phyloP scores from a whole-genome alignment of 2,113 vertebrate genomes.

The Caranx ignobilis region DNA sequence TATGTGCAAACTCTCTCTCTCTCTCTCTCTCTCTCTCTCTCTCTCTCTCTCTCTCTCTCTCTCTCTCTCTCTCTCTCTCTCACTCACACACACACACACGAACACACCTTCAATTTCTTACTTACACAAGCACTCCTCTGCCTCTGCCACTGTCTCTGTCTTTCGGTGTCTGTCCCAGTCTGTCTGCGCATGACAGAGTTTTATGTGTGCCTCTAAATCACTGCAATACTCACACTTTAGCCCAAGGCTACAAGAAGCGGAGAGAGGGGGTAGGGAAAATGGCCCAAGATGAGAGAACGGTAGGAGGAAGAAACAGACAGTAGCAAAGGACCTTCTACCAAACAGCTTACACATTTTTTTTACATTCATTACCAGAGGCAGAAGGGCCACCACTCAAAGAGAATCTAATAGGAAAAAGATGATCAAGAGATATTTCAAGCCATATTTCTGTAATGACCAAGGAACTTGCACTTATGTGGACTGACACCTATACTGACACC shows the following conservation, averaged over 20 bases:
- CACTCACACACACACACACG: neutral
- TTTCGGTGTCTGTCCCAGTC: conserved; percentile 38
- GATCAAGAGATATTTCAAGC: conserved; percentile 4
- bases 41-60: too few relatives aligned
- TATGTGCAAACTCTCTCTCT: neutral
- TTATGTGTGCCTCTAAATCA: conserved; percentile 68
- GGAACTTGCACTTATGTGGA: conserved; percentile 10
- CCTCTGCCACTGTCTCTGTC: conserved; percentile 16
- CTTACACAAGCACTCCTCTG: conserved; percentile 18
- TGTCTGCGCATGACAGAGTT: conserved; percentile 61
- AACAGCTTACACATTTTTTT: conserved; percentile 24
- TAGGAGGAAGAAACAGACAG: conserved; percentile 42
- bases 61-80: too few relatives aligned
- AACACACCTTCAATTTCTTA: conserved; percentile 28
- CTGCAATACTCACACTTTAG: conserved; percentile 61
- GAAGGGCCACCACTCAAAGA: conserved; percentile 1
- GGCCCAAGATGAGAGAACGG: conserved; percentile 43
- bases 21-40: too few relatives aligned
- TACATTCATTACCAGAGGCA: conserved; percentile 43
- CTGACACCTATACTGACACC: conserved; percentile 23
- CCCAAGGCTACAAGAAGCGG: conserved; percentile 59
- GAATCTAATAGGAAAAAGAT: conserved; percentile 4
- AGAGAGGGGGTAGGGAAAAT: conserved; percentile 43
- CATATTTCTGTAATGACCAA: too few relatives aligned
- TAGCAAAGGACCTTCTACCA: conserved; percentile 35